Evolutionary conservation across 1,140 invertebrate species (phyloP).

Genomic region (Musca vetustissima): DNA sequence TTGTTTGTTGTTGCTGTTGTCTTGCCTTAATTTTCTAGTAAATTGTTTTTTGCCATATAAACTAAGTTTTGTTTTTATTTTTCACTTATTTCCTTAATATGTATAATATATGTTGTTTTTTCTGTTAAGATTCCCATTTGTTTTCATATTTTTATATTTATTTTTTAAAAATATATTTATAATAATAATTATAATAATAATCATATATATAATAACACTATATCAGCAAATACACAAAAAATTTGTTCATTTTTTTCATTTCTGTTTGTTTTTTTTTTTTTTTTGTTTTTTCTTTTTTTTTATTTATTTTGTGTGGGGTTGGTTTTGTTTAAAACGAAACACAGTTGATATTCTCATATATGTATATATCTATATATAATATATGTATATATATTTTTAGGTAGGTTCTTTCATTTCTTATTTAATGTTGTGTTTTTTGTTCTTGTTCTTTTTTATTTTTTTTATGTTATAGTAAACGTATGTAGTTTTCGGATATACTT

Average conservation of each 20-base stretch:
- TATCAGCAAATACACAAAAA: slow-evolving; percentile 43
- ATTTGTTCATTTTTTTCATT: not conserved
- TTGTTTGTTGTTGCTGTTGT: not conserved
- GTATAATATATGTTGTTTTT: too few relatives aligned
- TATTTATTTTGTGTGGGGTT: not conserved
- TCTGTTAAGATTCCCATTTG: slow-evolving; percentile 43
- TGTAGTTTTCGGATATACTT: too few relatives aligned
- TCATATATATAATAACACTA: not conserved
- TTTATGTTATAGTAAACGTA: slow-evolving; percentile 22
- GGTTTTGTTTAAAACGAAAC: slow-evolving; percentile 51
- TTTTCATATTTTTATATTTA: slow-evolving; percentile 42
- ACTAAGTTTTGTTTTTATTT: slow-evolving; percentile 10
- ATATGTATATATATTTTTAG: too few relatives aligned
- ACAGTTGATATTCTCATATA: slow-evolving; percentile 34
- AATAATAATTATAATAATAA: slow-evolving; percentile 31
- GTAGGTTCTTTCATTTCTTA: too few relatives aligned
- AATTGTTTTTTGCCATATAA: not conserved
- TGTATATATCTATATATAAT: not conserved
- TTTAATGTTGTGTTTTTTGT: too few relatives aligned
- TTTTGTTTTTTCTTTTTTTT: not conserved
- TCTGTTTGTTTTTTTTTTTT: not conserved
- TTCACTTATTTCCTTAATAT: slow-evolving; percentile 38
- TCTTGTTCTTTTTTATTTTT: slow-evolving; percentile 28
- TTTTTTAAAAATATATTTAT: slow-evolving; percentile 35
- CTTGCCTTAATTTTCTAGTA: slow-evolving; percentile 15